These are phyloP conservation scores for Anolis sagrei DNA, from an alignment of 2,113 vertebrate genomes.

Conservation along the genomic window DNA sequence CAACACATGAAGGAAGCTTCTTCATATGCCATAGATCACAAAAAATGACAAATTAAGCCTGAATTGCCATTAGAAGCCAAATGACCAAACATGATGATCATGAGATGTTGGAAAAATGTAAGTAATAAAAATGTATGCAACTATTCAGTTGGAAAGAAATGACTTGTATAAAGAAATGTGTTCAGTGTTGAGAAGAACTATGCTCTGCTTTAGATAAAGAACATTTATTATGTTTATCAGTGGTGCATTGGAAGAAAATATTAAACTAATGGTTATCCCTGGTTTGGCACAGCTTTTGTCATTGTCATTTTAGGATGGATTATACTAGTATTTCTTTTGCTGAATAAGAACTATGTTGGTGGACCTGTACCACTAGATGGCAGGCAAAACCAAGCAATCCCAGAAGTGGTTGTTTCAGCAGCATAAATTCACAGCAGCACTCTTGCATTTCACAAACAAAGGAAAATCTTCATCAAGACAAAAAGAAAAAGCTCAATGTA, in stretches of 20 bases:
- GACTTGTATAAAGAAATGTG: neutral
- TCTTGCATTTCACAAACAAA: slow-evolving; percentile 7
- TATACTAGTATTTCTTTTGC: neutral
- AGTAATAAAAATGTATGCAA: too few species aligned
- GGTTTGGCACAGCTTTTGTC: neutral
- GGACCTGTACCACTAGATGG: slow-evolving; percentile 35
- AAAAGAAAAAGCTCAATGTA: neutral
- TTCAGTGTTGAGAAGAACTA: neutral
- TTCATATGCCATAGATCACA: too few species aligned
- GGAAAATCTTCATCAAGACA: neutral
- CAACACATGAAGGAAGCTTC: too few species aligned
- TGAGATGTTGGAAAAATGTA: neutral
- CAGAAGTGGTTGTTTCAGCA: neutral
- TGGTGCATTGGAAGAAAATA: neutral
- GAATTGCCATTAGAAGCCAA: too few species aligned
- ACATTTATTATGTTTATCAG: neutral
- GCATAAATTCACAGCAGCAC: neutral
- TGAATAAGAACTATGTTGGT: neutral
- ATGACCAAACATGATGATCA: too few species aligned
- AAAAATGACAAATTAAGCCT: too few species aligned
- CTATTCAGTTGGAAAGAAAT: neutral
- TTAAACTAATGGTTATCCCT: neutral
- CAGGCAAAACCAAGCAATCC: slow-evolving; percentile 27
- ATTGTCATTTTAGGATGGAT: neutral
- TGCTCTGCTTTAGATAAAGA: neutral